These are phyloP conservation scores for Cantharis lateralis DNA, from an alignment of 2,888 invertebrate genomes.

Conservation along the genomic window DNA sequence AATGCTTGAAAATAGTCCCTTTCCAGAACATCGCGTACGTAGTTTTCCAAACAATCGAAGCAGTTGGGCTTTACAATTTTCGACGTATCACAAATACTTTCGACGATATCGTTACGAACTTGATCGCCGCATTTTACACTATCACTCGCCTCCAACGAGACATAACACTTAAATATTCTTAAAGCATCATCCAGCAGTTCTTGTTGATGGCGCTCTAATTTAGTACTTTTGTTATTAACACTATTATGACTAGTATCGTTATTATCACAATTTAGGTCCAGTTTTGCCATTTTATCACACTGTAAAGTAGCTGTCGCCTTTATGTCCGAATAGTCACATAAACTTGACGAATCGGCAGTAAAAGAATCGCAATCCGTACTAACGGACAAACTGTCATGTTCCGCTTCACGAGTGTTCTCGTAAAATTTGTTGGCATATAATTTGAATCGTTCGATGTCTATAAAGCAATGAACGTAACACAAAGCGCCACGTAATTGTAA, in stretches of 20 bases:
- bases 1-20: constrained; percentile 80
- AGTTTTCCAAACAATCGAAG: constrained; percentile 74
- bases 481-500: constrained; percentile 76
- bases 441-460: constrained; percentile 74
- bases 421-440: constrained; percentile 44
- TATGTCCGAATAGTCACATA: constrained; percentile 47
- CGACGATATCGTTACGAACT: constrained; percentile 64
- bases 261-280: constrained; percentile 46
- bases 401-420: constrained; percentile 34
- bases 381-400: constrained; percentile 56
- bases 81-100: constrained; percentile 70
- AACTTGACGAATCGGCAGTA: constrained; percentile 51
- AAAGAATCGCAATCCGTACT: constrained; percentile 56
- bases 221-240: neutral
- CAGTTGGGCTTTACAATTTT: constrained; percentile 70
- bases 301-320: constrained; percentile 22
- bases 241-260: constrained; percentile 46
- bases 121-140: constrained; percentile 64
- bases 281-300: constrained; percentile 24
- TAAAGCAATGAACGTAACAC: constrained; percentile 72
- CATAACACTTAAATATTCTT: constrained; percentile 76
- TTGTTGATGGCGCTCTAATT: constrained; percentile 33
- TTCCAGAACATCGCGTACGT: constrained; percentile 69
- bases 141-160: constrained; percentile 70
- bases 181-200: constrained; percentile 65